These are phyloP conservation scores for Rhinella marina DNA, from an alignment of 2,797 vertebrate genomes.

Conservation along the genomic window DNA sequence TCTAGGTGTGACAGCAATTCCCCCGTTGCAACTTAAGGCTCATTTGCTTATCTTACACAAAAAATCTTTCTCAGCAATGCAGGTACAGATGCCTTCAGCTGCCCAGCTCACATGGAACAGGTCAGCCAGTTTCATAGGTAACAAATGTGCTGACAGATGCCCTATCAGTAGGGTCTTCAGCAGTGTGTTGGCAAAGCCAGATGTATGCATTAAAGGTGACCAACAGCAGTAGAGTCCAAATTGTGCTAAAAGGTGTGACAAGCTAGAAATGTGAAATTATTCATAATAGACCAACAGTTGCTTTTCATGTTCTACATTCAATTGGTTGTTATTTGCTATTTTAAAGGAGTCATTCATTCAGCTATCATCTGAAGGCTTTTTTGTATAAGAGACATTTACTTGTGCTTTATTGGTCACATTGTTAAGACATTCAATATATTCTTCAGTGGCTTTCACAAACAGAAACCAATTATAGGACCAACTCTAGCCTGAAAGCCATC, in stretches of 20 bases:
- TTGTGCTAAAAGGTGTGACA: neutral
- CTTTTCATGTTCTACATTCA: too few relatives aligned
- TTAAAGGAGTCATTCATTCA: neutral
- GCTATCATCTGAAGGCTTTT: neutral
- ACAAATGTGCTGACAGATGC: too few relatives aligned
- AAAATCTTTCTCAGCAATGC: too few relatives aligned
- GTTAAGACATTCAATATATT: neutral
- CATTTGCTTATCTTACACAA: too few relatives aligned
- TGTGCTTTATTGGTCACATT: neutral
- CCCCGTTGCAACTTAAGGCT: too few relatives aligned
- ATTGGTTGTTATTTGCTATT: too few relatives aligned
- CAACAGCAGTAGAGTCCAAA: neutral
- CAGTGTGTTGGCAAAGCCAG: too few relatives aligned
- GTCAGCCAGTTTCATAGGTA: too few relatives aligned
- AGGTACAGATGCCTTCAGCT: too few relatives aligned
- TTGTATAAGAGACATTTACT: neutral
- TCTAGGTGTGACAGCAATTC: too few relatives aligned
- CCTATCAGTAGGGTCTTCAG: too few relatives aligned
- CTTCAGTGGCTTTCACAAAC: neutral
- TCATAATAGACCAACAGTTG: neutral
- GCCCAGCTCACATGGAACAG: too few relatives aligned
- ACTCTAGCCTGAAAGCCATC: neutral
- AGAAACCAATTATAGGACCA: neutral
- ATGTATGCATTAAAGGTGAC: neutral
- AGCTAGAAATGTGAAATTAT: neutral